Conservation (phyloP, 2,888 invertebrate genomes). For the Pachydiplax longipennis region DNA sequence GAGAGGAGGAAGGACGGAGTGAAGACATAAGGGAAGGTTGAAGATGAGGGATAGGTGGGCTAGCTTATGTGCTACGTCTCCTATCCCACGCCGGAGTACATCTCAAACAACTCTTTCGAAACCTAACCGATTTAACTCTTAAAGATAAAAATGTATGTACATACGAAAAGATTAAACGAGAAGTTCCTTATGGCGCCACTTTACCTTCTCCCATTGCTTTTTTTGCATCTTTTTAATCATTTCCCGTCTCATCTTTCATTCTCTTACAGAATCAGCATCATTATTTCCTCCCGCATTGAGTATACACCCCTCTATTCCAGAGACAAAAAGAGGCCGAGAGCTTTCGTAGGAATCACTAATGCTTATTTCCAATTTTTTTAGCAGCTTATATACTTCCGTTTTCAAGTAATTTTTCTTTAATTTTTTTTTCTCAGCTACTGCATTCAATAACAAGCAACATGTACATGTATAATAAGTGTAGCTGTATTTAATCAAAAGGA, state of each 20-base stretch:
- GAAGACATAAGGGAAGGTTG: background rate
- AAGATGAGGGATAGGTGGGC: background rate
- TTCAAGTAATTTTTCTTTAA: background rate
- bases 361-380: background rate
- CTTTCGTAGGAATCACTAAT: slow-evolving; percentile 18
- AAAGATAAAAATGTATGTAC: background rate
- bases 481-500: background rate
- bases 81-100: no score
- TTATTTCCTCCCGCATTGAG: background rate
- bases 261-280: background rate
- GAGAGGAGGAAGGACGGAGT: background rate
- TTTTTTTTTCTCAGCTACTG: no score
- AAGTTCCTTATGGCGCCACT: background rate
- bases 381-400: background rate
- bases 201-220: slow-evolving; percentile 37
- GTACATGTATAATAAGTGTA: no score
- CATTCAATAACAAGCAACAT: no score
- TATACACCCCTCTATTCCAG: background rate
- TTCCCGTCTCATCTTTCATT: background rate
- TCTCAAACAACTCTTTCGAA: no score
- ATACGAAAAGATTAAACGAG: background rate
- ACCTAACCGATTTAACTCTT: background rate
- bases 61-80: background rate
- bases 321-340: background rate
- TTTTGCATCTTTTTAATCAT: background rate